Conservation (phyloP, 2,888 invertebrate species). For the Ctena decussata region DNA sequence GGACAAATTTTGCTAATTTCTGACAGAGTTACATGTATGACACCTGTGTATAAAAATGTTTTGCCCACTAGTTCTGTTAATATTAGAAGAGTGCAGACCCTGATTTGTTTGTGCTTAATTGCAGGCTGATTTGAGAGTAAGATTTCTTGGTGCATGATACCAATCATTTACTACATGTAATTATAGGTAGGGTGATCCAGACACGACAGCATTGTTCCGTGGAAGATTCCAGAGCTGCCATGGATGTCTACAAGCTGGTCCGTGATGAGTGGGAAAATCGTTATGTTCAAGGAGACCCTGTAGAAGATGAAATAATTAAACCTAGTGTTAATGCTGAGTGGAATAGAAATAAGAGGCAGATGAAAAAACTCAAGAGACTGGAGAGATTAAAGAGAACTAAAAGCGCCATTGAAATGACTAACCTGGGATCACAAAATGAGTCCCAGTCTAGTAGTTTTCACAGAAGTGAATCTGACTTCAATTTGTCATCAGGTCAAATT, state of each 20-base stretch:
- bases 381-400: neutral
- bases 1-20: too few relatives aligned
- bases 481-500: too few relatives aligned
- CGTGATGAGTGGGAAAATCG: conserved; percentile 73
- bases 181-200: conserved; percentile 79
- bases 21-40: too few relatives aligned
- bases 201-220: conserved; percentile 79
- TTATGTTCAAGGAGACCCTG: neutral
- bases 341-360: neutral
- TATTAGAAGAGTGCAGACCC: too few relatives aligned
- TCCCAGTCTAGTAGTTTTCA: neutral
- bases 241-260: conserved; percentile 79
- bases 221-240: conserved; percentile 78
- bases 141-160: too few relatives aligned
- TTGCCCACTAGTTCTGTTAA: too few relatives aligned
- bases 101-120: too few relatives aligned
- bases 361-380: neutral
- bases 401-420: neutral
- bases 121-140: too few relatives aligned
- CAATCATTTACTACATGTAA: too few relatives aligned
- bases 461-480: neutral
- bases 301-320: neutral
- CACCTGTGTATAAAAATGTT: too few relatives aligned
- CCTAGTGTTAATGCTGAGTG: neutral
- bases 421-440: neutral